phyloP scores from a whole-genome alignment of 1,140 invertebrate genomes.

The Rhopalosiphum padi region DNA sequence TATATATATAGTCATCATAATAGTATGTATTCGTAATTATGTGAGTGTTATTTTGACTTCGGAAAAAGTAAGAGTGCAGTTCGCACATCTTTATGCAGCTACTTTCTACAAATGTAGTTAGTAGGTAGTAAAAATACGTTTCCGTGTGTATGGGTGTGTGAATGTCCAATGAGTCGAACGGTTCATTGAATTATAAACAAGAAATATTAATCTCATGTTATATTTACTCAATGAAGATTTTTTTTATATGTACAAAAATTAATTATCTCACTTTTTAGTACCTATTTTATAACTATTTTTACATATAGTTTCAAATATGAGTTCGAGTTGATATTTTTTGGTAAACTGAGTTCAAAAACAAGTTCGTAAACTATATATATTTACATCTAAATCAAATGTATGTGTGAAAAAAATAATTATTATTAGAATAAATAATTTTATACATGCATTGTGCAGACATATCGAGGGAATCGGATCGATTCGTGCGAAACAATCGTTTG shows the following conservation, averaged over 20 bases:
- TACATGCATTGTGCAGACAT: neutral
- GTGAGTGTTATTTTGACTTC: neutral
- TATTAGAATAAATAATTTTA: neutral
- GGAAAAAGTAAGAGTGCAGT: conserved; percentile 47
- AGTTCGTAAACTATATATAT: neutral
- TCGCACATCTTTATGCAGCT: neutral
- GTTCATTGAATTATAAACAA: neutral
- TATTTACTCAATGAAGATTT: neutral
- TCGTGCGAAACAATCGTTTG: conserved; percentile 30
- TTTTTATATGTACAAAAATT: neutral
- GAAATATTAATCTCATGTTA: neutral
- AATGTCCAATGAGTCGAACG: conserved; percentile 14
- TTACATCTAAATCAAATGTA: neutral
- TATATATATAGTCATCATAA: neutral
- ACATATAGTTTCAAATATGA: neutral
- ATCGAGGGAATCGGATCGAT: neutral
- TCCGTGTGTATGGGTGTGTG: neutral
- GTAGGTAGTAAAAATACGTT: neutral
- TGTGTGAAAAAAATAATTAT: neutral
- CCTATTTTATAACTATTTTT: neutral
- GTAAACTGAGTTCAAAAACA: neutral
- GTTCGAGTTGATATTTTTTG: neutral
- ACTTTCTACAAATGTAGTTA: conserved; percentile 43
- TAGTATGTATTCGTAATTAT: neutral
- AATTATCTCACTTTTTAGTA: neutral